Conservation (phyloP, 2,797 vertebrate species). For the Anguilla obscura region DNA sequence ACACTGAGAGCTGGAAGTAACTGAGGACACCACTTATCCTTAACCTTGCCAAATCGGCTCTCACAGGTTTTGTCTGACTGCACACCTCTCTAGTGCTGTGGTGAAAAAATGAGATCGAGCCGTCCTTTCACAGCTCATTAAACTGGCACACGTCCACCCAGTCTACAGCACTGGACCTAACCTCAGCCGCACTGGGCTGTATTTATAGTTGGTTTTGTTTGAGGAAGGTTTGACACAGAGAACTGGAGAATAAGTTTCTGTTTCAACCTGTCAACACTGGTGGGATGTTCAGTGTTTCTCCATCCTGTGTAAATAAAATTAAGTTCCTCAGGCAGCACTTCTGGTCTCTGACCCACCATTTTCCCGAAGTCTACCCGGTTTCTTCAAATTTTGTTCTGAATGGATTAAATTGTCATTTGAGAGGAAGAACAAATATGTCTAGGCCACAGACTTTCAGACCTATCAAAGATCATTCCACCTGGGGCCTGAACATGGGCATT, state of each 20-base stretch:
- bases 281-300: not conserved
- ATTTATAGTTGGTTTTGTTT: conserved; percentile 70
- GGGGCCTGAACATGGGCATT: not conserved
- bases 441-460: not conserved
- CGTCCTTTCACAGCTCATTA: not conserved
- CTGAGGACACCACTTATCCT: not conserved
- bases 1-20: not conserved
- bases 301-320: conserved; percentile 21
- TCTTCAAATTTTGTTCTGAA: not conserved
- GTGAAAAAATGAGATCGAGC: not conserved
- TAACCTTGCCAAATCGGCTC: not conserved
- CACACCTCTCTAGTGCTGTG: not conserved
- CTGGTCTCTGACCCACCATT: conserved; percentile 5
- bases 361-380: not conserved
- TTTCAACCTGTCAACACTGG: conserved; percentile 41
- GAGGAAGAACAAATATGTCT: not conserved
- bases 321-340: conserved; percentile 8
- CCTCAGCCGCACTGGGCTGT: conserved; percentile 55
- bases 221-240: conserved; percentile 63
- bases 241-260: conserved; percentile 47
- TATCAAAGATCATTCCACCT: not conserved
- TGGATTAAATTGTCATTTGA: not conserved
- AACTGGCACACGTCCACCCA: not conserved
- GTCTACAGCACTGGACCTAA: conserved; percentile 49
- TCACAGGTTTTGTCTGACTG: conserved; percentile 26